Conservation (phyloP, 2,797 vertebrate species). For the Molossus alvarezi region DNA sequence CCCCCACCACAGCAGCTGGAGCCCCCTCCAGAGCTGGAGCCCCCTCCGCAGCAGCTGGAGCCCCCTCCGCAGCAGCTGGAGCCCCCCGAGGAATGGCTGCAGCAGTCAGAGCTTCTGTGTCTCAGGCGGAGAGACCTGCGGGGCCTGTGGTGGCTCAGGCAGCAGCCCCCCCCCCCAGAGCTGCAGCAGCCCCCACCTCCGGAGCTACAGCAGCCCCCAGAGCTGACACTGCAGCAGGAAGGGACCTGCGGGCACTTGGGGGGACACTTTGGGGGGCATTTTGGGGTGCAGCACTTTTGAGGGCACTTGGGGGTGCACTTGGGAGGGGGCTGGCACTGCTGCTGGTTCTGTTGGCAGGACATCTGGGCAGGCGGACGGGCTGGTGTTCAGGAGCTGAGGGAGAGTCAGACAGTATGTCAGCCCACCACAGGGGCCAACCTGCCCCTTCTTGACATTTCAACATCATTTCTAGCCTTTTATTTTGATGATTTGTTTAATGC, state of each 20-base stretch:
- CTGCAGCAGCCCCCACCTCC: constrained; percentile 4
- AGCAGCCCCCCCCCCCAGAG: not conserved
- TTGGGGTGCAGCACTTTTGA: not conserved
- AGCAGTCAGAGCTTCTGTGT: constrained; percentile 20
- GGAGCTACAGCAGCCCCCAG: not conserved
- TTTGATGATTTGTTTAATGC: not conserved
- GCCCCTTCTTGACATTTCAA: not conserved
- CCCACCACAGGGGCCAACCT: not conserved
- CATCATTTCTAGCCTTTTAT: not conserved
- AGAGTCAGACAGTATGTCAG: not conserved
- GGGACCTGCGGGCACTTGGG: not conserved
- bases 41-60: too few relatives aligned
- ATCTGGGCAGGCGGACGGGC: fast-evolving
- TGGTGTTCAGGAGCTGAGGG: not conserved
- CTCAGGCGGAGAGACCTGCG: not conserved
- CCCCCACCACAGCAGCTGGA: not conserved
- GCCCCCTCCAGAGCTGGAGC: not conserved
- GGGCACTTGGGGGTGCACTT: constrained; percentile 26
- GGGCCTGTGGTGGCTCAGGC: constrained; percentile 9
- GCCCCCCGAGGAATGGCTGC: not conserved
- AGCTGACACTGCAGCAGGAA: constrained; percentile 35
- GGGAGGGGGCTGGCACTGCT: constrained; percentile 72
- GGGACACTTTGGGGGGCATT: constrained; percentile 31
- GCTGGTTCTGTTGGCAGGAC: constrained; percentile 74
- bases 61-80: not conserved